These are phyloP conservation scores for Trichoplusia ni DNA, from an alignment of 1,140 invertebrate species.

Conservation along the genomic window DNA sequence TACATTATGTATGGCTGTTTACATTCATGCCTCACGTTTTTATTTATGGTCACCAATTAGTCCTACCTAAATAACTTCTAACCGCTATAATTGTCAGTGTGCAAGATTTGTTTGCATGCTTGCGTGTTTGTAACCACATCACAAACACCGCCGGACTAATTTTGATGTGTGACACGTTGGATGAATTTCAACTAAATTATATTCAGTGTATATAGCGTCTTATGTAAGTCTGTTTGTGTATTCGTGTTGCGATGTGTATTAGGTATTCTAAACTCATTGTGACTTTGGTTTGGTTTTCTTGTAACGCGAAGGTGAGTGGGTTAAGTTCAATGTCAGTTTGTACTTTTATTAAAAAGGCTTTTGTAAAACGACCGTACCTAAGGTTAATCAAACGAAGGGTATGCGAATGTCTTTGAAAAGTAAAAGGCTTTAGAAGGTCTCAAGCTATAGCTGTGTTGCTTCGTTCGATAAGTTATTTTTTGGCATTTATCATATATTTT, in stretches of 20 bases:
- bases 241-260: neutral
- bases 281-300: neutral
- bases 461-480: no score
- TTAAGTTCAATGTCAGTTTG: slow-evolving; percentile 18
- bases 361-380: no score
- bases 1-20: neutral
- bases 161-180: neutral
- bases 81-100: neutral
- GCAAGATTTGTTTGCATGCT: neutral
- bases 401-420: no score
- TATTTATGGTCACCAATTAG: slow-evolving; percentile 7
- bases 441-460: no score
- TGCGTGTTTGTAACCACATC: neutral
- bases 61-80: neutral
- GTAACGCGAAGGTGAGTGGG: neutral
- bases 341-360: no score
- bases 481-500: no score
- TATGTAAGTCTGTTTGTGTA: slow-evolving; percentile 16
- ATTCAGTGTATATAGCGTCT: neutral
- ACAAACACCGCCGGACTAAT: slow-evolving; percentile 1
- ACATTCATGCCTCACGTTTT: neutral
- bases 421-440: no score
- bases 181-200: slow-evolving; percentile 5
- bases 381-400: no score
- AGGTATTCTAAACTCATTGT: neutral